phyloP scores from a whole-genome alignment of 2,797 vertebrate species.

The Philypnodon macrostomus region DNA sequence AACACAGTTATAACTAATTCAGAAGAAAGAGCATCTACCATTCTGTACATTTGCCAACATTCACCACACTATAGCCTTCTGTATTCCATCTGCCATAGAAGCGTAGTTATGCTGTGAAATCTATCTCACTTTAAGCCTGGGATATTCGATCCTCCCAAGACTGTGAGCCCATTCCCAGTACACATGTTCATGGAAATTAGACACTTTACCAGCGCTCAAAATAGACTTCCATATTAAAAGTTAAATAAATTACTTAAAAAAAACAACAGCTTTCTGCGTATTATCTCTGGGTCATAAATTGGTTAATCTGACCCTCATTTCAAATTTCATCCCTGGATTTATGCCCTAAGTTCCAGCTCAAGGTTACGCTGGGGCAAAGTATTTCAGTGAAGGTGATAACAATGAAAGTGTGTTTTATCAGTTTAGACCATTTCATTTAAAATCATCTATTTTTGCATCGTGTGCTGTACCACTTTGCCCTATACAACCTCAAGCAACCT shows the following conservation, averaged over 20 bases:
- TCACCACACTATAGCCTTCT: slow-evolving; percentile 10
- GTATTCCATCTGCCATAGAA: slow-evolving; percentile 26
- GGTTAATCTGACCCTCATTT: too few species aligned
- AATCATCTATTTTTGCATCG: not conserved
- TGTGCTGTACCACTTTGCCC: slow-evolving; percentile 4
- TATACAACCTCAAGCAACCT: slow-evolving; percentile 13
- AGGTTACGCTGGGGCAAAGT: too few species aligned
- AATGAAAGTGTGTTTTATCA: too few species aligned
- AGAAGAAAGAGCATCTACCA: not conserved
- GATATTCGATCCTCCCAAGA: slow-evolving; percentile 45
- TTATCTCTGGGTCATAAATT: not conserved
- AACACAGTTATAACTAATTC: too few species aligned
- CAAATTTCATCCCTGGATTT: too few species aligned
- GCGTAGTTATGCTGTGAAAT: slow-evolving; percentile 31
- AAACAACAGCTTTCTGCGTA: not conserved
- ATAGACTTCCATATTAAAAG: slow-evolving; percentile 5
- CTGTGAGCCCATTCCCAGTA: slow-evolving; percentile 28
- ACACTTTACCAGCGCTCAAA: not conserved
- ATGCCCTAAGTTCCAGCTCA: too few species aligned
- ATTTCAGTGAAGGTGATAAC: too few species aligned
- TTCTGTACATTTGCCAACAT: slow-evolving; percentile 28
- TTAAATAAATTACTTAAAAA: not conserved
- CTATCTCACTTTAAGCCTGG: slow-evolving; percentile 30
- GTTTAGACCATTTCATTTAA: too few species aligned
- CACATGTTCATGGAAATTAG: slow-evolving; percentile 14